Conservation (phyloP, 1,140 invertebrate genomes). For the Listronotus bonariensis region DNA sequence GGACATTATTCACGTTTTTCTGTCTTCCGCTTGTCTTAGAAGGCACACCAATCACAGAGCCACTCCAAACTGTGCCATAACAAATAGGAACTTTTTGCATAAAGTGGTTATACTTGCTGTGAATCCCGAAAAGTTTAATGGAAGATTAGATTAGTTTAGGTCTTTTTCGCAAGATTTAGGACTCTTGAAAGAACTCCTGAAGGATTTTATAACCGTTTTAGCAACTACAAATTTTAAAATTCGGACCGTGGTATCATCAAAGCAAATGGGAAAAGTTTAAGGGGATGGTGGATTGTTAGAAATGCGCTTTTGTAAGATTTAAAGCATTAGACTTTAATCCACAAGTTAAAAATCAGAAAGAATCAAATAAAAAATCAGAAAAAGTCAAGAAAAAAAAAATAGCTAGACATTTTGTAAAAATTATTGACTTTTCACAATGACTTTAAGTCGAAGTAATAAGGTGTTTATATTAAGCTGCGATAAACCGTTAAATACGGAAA, state of each 20-base stretch:
- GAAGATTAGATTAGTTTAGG: slow-evolving; percentile 26
- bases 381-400: no score
- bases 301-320: slow-evolving; percentile 16
- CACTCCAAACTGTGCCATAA: slow-evolving; percentile 5
- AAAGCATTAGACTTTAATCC: not conserved
- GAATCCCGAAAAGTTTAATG: slow-evolving; percentile 30
- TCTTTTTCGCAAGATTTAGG: slow-evolving; percentile 21
- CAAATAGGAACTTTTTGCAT: slow-evolving; percentile 28
- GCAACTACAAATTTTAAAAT: slow-evolving; percentile 22
- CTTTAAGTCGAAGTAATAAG: no score
- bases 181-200: not conserved
- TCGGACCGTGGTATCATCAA: slow-evolving; percentile 7
- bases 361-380: no score
- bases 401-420: no score
- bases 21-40: slow-evolving; percentile 1
- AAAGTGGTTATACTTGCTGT: slow-evolving; percentile 3
- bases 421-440: no score
- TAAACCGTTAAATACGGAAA: no score
- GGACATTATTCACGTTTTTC: slow-evolving; percentile 3
- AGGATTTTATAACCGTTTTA: slow-evolving; percentile 13
- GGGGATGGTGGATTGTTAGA: slow-evolving; percentile 18
- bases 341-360: not conserved
- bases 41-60: slow-evolving; percentile 12
- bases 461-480: no score
- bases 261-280: slow-evolving; percentile 17